Evolutionary conservation across 2,888 invertebrate genomes (phyloP).

Genomic region (Vanessa cardui): DNA sequence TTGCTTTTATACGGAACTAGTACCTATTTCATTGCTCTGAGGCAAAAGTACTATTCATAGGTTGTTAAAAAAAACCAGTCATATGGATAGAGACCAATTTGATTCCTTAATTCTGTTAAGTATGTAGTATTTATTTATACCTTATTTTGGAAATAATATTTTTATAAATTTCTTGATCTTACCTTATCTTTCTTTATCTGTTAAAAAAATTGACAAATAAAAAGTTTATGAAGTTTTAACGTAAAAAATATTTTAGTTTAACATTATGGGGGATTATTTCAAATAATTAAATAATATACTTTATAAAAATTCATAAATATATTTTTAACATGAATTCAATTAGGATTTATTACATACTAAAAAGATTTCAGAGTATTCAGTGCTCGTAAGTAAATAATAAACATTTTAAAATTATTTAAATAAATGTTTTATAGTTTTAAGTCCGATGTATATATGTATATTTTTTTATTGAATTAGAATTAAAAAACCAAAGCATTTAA

Average conservation of each 20-base stretch:
- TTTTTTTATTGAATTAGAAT: no score
- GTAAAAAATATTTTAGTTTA: no score
- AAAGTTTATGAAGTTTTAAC: no score
- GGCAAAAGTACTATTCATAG: background rate
- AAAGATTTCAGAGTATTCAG: slow-evolving; percentile 25
- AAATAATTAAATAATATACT: background rate
- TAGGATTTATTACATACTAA: slow-evolving; percentile 3
- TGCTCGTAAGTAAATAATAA: slow-evolving; percentile 25
- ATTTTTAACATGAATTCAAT: slow-evolving; percentile 23
- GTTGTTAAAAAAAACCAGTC: no score
- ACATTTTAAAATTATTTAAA: background rate
- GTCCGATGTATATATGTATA: background rate
- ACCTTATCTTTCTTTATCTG: no score
- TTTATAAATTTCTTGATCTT: no score
- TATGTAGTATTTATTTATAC: no score
- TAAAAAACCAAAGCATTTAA: slow-evolving; percentile 55
- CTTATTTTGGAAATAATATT: no score
- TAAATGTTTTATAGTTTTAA: background rate
- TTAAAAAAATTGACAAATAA: no score
- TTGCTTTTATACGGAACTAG: background rate
- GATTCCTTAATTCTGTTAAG: no score
- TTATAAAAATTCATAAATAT: background rate
- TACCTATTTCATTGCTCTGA: background rate
- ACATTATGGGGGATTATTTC: no score
- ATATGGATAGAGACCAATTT: no score